Base-by-base conservation (phyloP, 2,888 invertebrate species). In the Pardosa pseudoannulata region DNA sequence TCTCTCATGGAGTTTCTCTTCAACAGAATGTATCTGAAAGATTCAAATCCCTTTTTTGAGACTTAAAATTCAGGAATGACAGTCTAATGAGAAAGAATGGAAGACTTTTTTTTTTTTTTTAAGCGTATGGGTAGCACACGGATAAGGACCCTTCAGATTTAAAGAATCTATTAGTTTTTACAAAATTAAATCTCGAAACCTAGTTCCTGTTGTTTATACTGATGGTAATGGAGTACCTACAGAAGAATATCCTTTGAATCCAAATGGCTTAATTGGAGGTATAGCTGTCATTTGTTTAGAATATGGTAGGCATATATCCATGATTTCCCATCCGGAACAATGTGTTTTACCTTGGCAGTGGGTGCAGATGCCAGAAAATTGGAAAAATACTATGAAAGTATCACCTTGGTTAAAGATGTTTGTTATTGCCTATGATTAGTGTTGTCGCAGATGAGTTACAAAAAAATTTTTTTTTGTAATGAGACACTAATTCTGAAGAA, bases 321-420 rank as follows among this genome's bases (percentile, higher is more conserved):
- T 99, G 94, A 99, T 99, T 99, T 99, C 99, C 1, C 99, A 99
- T 93, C 98, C 99, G 0, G 99, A 99, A 92, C 94, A 98, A 88
- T 97, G 96, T 91, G 94, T 96, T 87, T 93, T 96, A 89, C 94
- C 95, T 89, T 98, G 97, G 95, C 98, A 98, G 92, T 97, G 97
- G 94, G 95, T 97, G 0, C 94, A 95, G 91, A 92, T 93, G 89
- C 94, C 94, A 6, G 91, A 89, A 64, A 67, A 79, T 13, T 89
- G 89, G 89, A 70, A 88, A 27, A n/a, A n/a, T n/a, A 29, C 64
- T 1, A 92, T 93, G 87, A 92, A 93, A 83, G 93, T 93, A 89
- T 95, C 97, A 36, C 98, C 98, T 0, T 99, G 98, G 98, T 94
- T 96, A 89, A 93, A 94, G 88, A 95, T 98, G 93, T 98, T 98